Conservation (phyloP, 2,797 vertebrate species). For the Lagodon rhomboides region DNA sequence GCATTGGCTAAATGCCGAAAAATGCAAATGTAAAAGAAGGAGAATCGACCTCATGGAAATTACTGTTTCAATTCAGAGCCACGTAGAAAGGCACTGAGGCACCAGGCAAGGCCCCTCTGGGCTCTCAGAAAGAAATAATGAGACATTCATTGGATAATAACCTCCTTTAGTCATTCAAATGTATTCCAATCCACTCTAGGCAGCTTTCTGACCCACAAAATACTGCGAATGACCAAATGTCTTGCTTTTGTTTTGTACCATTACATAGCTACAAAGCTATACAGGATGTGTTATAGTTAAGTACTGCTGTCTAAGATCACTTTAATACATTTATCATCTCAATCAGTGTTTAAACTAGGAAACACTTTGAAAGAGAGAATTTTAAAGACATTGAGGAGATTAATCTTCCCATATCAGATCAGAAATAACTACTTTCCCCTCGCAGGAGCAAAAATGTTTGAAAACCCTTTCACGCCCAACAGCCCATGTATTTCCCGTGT, state of each 20-base stretch:
- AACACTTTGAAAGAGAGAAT: background rate
- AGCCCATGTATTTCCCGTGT: background rate
- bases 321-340: background rate
- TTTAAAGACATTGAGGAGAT: background rate
- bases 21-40: constrained; percentile 40
- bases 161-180: constrained; percentile 56
- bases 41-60: constrained; percentile 49
- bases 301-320: background rate
- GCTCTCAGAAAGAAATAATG: constrained; percentile 52
- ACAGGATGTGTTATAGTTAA: background rate
- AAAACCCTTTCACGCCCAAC: background rate
- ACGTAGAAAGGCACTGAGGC: constrained; percentile 36
- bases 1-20: constrained; percentile 32
- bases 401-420: background rate
- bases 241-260: constrained; percentile 20
- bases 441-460: background rate
- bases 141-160: constrained; percentile 63
- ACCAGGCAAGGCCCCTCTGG: constrained; percentile 37
- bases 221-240: constrained; percentile 42
- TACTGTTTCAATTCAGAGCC: constrained; percentile 47
- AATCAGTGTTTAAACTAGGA: background rate
- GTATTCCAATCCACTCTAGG: constrained; percentile 44
- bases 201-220: constrained; percentile 43
- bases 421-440: background rate
- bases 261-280: background rate